Conservation (phyloP, 2,888 invertebrate genomes). For the Lasioglossum zephyrum region DNA sequence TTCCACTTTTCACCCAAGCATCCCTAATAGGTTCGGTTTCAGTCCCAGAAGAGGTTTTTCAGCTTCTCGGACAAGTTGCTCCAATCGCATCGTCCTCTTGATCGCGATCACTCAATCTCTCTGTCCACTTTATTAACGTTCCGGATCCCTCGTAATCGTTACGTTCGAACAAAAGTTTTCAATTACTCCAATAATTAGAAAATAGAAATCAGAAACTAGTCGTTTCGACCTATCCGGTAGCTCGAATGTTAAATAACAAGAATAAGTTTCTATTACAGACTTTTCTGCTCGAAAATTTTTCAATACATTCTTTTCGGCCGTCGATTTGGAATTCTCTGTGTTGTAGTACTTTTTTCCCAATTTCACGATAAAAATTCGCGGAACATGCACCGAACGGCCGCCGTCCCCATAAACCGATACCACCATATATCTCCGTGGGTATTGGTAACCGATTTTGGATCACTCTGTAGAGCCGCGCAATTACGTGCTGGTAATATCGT, state of each 20-base stretch:
- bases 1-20: not conserved
- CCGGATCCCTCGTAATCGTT: constrained; percentile 34
- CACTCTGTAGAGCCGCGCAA: not conserved
- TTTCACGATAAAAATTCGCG: not conserved
- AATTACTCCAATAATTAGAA: not conserved
- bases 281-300: not conserved
- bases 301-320: not conserved
- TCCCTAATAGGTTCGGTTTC: constrained; percentile 2
- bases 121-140: constrained; percentile 43
- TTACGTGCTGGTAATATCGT: not conserved
- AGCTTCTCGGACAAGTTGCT: not conserved
- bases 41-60: not conserved
- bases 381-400: not conserved
- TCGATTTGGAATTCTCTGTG: not conserved
- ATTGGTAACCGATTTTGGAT: not conserved
- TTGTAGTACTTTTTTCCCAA: not conserved
- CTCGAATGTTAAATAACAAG: not conserved
- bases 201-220: too few species aligned
- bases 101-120: constrained; percentile 22
- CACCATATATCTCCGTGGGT: not conserved
- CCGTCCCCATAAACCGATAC: not conserved
- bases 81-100: not conserved
- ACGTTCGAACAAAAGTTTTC: too few species aligned
- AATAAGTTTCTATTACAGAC: not conserved
- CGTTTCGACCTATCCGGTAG: too few species aligned